Evolutionary conservation across 2,888 invertebrate genomes (phyloP), one percentile per base, ranked within the genome.

Genomic region (Dexiosoma caninum): DNA sequence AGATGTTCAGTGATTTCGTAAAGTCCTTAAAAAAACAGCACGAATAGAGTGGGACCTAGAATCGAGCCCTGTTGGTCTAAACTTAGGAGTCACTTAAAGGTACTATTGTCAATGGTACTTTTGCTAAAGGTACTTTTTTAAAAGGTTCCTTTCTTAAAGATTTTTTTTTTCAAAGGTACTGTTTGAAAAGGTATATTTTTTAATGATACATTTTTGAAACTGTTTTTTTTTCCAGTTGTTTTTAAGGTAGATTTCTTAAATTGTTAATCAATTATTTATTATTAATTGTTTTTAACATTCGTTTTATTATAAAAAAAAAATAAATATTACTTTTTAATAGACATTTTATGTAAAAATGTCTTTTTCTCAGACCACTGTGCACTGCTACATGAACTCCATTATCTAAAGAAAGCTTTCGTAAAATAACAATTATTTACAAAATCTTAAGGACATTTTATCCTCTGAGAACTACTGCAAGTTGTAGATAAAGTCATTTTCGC

Each of bases 401-500:
- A 30, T 44, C 16, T 12, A 16, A 16, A 46, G 12, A 10, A 44
- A 23, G 35, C 30, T 19, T 30, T 62, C 12, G 2, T 42, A 51
- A 42, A 42, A 62, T 21, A 72, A 62, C 4, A 72, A 51, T 30
- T 62, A 30, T 5, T 62, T 40, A 8, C 42, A 62, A 62, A 37
- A 23, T 23, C 46, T 16, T 1, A 37, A 74, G 4, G 57, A 57
- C 57, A 37, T 57, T 37, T 74, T 49, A 66, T 64, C 57, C 66
- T 14, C 40, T 30, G 10, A 9, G 21, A n/a, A 40, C 60, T 51
- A 60, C 60, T 60, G 60, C 32, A 60, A 71, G 14, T 27, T 51
- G 9, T 14, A 42, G 55, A 64, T 74, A 44, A 55, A 55, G n/a
- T 53, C 16, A 19, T 55, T 23, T 23, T 21, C 5, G 23, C 21